Percentiles rank a stretch among this genome's conserved stretches.
Conservation (phyloP, 2,113 vertebrate species). For the Channa argus region DNA sequence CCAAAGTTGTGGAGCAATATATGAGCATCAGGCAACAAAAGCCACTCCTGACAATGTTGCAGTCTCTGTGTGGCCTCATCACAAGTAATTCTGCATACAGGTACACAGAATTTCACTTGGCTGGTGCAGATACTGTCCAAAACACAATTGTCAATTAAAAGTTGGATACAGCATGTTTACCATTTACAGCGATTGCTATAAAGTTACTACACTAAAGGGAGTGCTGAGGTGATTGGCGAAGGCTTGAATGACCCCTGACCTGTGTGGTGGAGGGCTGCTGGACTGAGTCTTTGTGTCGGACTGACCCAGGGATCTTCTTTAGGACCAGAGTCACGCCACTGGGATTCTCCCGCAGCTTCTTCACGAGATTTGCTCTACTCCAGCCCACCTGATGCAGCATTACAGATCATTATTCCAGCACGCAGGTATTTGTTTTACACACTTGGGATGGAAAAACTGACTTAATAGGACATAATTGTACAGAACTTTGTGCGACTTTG, state of each 20-base stretch:
- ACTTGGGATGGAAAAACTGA: neutral
- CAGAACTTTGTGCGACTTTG: neutral
- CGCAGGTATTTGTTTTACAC: neutral
- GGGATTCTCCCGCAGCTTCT: conserved; percentile 87
- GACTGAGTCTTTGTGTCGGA: conserved; percentile 30
- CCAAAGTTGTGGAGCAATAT: neutral
- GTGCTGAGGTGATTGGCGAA: neutral
- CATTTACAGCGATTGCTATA: too few species aligned
- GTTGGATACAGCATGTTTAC: too few species aligned
- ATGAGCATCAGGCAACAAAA: neutral
- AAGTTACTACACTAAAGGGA: too few species aligned
- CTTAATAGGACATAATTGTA: too few species aligned
- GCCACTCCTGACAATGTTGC: neutral
- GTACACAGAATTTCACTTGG: too few species aligned
- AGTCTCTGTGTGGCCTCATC: too few species aligned
- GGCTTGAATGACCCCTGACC: conserved; percentile 46
- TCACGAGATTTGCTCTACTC: conserved; percentile 85
- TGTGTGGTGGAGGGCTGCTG: conserved; percentile 25
- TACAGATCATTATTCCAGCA: neutral
- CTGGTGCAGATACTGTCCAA: too few species aligned
- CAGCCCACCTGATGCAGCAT: conserved; percentile 89
- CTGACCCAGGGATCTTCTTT: conserved; percentile 86
- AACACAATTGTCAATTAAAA: too few species aligned
- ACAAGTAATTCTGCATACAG: too few species aligned
- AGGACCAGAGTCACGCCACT: conserved; percentile 85